Evolutionary conservation across 2,888 invertebrate species (phyloP).

Genomic region (Ligdia adustata): DNA sequence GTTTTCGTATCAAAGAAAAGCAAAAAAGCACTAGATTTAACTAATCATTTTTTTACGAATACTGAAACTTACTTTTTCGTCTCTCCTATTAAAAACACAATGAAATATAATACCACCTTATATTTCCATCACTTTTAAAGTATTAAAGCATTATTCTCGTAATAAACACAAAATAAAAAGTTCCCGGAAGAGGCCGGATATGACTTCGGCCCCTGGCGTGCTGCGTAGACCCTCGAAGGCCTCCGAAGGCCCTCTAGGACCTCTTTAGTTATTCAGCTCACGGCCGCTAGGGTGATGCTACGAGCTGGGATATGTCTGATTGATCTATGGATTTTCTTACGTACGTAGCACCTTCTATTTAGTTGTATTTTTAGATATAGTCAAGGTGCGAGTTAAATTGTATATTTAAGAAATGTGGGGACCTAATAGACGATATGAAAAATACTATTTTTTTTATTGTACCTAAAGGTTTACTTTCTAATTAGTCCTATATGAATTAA

Average conservation of each 20-base stretch:
- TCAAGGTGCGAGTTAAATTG: too few relatives aligned
- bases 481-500: too few relatives aligned
- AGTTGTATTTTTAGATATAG: too few relatives aligned
- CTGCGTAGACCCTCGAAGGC: not conserved
- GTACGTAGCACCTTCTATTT: too few relatives aligned
- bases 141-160: constrained; percentile 11
- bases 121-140: not conserved
- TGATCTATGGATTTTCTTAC: constrained; percentile 17
- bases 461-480: too few relatives aligned
- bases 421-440: too few relatives aligned
- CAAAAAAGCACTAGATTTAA: too few relatives aligned
- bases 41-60: too few relatives aligned
- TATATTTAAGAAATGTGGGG: too few relatives aligned
- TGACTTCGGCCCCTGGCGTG: constrained; percentile 4
- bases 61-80: too few relatives aligned
- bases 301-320: constrained; percentile 11
- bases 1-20: too few relatives aligned
- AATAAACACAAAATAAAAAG: constrained; percentile 20
- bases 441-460: too few relatives aligned
- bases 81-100: not conserved
- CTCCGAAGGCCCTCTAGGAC: not conserved
- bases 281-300: constrained; percentile 12
- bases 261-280: constrained; percentile 15
- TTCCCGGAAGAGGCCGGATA: constrained; percentile 14
- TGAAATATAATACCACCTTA: not conserved